A percentile compares a stretch with the other conserved stretches of the same genome.
These are phyloP conservation scores for Rousettus leschenaultii DNA, from an alignment of 2,113 vertebrate species.

Conservation along the genomic window DNA sequence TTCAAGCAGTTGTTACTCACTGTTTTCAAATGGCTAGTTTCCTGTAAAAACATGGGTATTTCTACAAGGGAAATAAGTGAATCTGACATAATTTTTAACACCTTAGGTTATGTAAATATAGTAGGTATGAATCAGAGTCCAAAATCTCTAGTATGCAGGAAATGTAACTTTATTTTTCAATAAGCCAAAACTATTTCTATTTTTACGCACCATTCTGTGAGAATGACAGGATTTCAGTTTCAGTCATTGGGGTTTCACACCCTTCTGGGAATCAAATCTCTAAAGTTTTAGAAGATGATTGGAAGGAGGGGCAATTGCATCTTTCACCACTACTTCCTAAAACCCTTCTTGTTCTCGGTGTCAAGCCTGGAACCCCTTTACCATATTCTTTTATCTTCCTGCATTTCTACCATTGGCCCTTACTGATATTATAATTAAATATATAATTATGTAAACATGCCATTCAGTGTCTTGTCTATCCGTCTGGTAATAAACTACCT, in stretches of 20 bases:
- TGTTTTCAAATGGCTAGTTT: not conserved
- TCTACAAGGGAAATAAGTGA: not conserved
- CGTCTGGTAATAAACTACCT: not conserved
- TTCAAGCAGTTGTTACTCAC: not conserved
- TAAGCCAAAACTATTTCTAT: not conserved
- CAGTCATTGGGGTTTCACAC: not conserved
- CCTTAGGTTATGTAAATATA: not conserved
- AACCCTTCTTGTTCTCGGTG: not conserved
- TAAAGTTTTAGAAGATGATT: not conserved
- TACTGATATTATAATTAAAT: not conserved
- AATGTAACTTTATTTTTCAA: not conserved
- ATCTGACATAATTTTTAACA: not conserved
- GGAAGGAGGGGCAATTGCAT: rapidly evolving
- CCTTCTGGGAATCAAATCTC: not conserved
- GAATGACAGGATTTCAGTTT: not conserved
- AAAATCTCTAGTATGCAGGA: not conserved
- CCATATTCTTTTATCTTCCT: not conserved
- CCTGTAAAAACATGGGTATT: not conserved
- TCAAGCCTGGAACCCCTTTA: not conserved
- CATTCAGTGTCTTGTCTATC: not conserved
- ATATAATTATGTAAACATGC: not conserved
- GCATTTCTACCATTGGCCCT: not conserved
- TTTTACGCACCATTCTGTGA: not conserved
- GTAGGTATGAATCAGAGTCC: not conserved
- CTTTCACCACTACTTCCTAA: not conserved